Evolutionary conservation across 2,113 vertebrate species (phyloP).

Genomic region (Amblyopsis rosae): DNA sequence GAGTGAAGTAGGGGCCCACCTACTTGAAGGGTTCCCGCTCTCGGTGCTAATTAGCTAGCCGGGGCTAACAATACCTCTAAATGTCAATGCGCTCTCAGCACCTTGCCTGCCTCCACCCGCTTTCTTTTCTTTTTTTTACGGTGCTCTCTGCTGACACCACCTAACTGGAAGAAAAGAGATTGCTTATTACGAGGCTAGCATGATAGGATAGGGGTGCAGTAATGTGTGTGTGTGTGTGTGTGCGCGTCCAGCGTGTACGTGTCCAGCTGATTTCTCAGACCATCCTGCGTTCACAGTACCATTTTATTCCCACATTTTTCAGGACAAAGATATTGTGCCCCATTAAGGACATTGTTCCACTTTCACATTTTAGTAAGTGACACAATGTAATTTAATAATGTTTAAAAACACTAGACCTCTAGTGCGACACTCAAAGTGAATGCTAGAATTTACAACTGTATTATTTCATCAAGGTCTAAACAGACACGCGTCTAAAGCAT

Average conservation of each 20-base stretch:
- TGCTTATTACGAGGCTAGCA: neutral
- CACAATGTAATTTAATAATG: too few species aligned
- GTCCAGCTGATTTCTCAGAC: slow-evolving; percentile 17
- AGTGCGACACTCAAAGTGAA: neutral
- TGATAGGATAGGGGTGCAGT: neutral
- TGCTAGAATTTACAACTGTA: slow-evolving; percentile 17
- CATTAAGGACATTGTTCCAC: too few species aligned
- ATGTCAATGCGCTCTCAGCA: slow-evolving; percentile 65
- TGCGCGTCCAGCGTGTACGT: neutral
- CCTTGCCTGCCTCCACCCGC: slow-evolving; percentile 33
- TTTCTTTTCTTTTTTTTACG: slow-evolving; percentile 16
- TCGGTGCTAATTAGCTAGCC: slow-evolving; percentile 54
- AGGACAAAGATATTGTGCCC: too few species aligned
- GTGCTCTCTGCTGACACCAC: slow-evolving; percentile 15
- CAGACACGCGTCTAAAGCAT: neutral
- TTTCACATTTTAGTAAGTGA: too few species aligned
- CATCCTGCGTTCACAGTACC: slow-evolving; percentile 18
- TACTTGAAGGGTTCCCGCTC: slow-evolving; percentile 21
- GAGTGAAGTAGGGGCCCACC: slow-evolving; percentile 29
- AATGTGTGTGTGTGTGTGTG: slow-evolving; percentile 17
- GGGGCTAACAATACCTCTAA: slow-evolving; percentile 56
- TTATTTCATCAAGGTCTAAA: slow-evolving; percentile 19
- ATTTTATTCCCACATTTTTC: too few species aligned
- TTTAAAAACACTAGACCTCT: neutral
- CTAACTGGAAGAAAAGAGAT: slow-evolving; percentile 13